Percentiles rank a stretch among this genome's conserved stretches.
phyloP scores from a whole-genome alignment of 2,888 invertebrate species.

The Cryptophagus acutangulus region DNA sequence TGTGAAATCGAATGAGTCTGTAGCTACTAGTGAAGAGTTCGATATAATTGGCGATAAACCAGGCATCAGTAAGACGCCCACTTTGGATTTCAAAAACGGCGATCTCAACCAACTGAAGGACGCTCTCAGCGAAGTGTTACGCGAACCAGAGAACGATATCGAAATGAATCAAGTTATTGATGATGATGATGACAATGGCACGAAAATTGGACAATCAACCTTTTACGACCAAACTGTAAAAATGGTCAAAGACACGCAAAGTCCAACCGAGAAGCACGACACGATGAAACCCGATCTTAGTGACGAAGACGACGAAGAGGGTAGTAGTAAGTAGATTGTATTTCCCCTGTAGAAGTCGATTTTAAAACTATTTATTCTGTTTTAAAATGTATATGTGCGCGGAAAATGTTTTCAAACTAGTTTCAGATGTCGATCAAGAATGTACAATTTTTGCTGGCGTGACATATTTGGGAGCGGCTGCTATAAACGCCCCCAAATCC shows the following conservation, averaged over 20 bases:
- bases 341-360: background rate
- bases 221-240: constrained; percentile 49
- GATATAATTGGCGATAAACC: constrained; percentile 60
- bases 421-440: constrained; percentile 81
- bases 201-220: constrained; percentile 51
- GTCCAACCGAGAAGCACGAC: constrained; percentile 66
- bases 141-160: constrained; percentile 32
- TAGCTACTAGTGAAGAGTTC: constrained; percentile 66
- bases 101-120: constrained; percentile 60
- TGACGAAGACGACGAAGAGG: constrained; percentile 53
- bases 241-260: constrained; percentile 40
- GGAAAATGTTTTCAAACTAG: constrained; percentile 41
- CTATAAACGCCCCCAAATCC: constrained; percentile 87
- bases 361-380: background rate
- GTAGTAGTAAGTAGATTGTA: constrained; percentile 38
- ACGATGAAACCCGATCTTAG: constrained; percentile 74
- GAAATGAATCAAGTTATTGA: constrained; percentile 29
- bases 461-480: constrained; percentile 86
- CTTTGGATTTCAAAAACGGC: constrained; percentile 58
- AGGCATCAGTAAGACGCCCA: constrained; percentile 50
- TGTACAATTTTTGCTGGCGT: constrained; percentile 90
- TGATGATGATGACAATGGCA: constrained; percentile 41
- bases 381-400: constrained; percentile 7
- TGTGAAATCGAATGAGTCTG: constrained; percentile 65
- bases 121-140: constrained; percentile 56